Conservation (phyloP, 2,888 invertebrate species). For the Zygogramma bicolorata region DNA sequence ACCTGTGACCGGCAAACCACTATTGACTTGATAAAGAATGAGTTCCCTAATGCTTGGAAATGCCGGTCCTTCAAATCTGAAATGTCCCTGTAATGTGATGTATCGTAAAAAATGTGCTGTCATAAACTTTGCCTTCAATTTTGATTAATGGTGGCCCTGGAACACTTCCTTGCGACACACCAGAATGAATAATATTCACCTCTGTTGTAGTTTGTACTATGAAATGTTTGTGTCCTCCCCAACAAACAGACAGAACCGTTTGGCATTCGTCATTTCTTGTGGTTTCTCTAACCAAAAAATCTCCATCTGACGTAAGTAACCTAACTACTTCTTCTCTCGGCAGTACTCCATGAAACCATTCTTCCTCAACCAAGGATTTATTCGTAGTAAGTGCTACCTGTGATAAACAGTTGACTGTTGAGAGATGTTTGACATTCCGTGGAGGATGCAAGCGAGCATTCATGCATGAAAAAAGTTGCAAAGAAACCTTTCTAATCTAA, state of each 20-base stretch:
- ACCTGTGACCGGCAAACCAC: constrained; percentile 89
- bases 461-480: neutral
- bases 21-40: constrained; percentile 88
- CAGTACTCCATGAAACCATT: constrained; percentile 97
- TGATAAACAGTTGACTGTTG: constrained; percentile 4
- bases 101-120: neutral
- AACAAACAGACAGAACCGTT: constrained; percentile 93
- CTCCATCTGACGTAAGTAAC: constrained; percentile 90
- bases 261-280: constrained; percentile 92
- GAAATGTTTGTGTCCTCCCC: constrained; percentile 97
- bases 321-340: constrained; percentile 96
- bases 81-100: constrained; percentile 78
- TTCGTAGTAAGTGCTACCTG: constrained; percentile 63
- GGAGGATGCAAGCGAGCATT: neutral
- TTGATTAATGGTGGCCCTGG: neutral
- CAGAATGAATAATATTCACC: constrained; percentile 71
- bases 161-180: neutral
- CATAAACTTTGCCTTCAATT: neutral
- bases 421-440: neutral
- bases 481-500: neutral
- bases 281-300: constrained; percentile 94
- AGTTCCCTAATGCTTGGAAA: constrained; percentile 94
- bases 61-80: constrained; percentile 92
- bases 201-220: constrained; percentile 95
- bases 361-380: constrained; percentile 87